A percentile compares a stretch with the other conserved stretches of the same genome.
phyloP scores from a whole-genome alignment of 2,888 invertebrate species.

The Piscicola geometra region DNA sequence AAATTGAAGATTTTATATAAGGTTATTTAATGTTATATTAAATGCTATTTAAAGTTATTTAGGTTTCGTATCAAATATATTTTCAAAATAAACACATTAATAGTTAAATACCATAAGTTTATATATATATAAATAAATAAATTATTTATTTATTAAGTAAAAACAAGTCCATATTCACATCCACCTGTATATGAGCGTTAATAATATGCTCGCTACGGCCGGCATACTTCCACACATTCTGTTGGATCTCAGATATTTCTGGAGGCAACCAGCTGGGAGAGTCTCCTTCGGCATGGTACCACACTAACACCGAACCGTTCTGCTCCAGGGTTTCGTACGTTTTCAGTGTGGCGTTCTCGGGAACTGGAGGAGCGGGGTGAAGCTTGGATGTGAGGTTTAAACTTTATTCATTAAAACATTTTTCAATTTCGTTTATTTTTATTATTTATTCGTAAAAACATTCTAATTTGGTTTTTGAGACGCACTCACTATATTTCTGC shows the following conservation, averaged over 20 bases:
- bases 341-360: constrained; percentile 66
- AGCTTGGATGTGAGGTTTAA: too few species aligned
- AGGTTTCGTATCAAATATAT: neutral
- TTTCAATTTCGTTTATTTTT: too few species aligned
- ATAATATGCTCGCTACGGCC: constrained; percentile 75
- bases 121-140: too few species aligned
- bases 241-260: constrained; percentile 60
- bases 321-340: constrained; percentile 68
- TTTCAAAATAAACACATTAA: neutral
- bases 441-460: too few species aligned
- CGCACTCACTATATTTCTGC: constrained; percentile 38
- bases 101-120: too few species aligned
- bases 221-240: constrained; percentile 64
- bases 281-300: constrained; percentile 72
- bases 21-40: too few species aligned
- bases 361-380: constrained; percentile 64
- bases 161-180: too few species aligned
- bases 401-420: too few species aligned
- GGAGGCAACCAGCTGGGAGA: constrained; percentile 68
- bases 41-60: neutral
- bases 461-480: too few species aligned
- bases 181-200: constrained; percentile 72
- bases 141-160: too few species aligned
- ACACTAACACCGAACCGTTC: constrained; percentile 72
- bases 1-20: neutral